Base-by-base conservation (phyloP, 2,113 vertebrate species). In the Nibea coibor region DNA sequence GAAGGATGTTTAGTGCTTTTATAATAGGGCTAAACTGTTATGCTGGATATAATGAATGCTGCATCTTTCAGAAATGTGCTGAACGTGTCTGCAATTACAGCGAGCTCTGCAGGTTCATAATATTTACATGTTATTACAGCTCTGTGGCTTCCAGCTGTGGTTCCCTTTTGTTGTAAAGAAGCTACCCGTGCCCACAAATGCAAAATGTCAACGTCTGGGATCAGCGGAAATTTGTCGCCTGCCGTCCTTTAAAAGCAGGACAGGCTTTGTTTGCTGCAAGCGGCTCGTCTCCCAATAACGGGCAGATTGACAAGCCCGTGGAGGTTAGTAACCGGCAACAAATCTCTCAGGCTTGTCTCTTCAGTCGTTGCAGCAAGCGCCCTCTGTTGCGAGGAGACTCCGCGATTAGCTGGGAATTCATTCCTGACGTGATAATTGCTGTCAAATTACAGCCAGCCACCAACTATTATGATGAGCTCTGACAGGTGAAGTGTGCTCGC, bases 401-500 rank as follows among this genome's bases (percentile, higher is more conserved):
- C 1, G 57, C 53, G 73, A 86, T 91, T 80, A 87, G 53, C 68
- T 1, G 45, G 57, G 81, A 84, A 83, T 79, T 77, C 79, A 86
- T 80, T 84, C 61, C 89, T 72, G 80, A 75, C 80, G 71, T 69
- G 78, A 86, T 91, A 85, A 91, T 88, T 82, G 81, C 81, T 83
- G 89, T 87, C 87, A 90, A 89, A 94, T 93, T 92, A 91, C 78
- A 93, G 86, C 77, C 78, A 63, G 71, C 70, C 71, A 20, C 63
- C 85, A 70, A 92, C 87, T 90, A 91, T 91, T 87, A 79, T 64
- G 69, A 85, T 54, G 71, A 86, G 72, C 10, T 76, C 63, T 62
- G 85, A 85, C 84, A 80, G 88, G 86, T 90, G 47, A 85, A 73
- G 62, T 58, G 76, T 51, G 71, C 48, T 54, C 3, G 20, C 80